Conservation (phyloP, 2,888 invertebrate genomes). For the Zele albiditarsus region DNA sequence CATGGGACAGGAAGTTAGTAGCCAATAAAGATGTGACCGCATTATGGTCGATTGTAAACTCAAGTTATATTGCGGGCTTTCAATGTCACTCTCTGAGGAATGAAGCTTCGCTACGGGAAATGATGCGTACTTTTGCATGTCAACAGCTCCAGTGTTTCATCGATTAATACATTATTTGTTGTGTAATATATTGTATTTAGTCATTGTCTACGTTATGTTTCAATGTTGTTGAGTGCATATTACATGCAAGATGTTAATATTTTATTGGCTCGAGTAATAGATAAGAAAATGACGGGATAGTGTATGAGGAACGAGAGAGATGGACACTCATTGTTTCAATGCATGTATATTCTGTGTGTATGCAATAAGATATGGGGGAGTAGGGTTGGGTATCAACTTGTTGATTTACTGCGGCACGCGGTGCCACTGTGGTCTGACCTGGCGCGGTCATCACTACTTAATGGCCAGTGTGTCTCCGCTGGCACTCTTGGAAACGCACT, state of each 20-base stretch:
- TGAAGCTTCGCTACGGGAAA: background rate
- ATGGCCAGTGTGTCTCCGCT: conserved; percentile 43
- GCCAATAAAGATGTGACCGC: conserved; percentile 62
- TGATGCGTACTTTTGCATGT: conserved; percentile 36
- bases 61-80: conserved; percentile 50
- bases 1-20: conserved; percentile 60
- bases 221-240: conserved; percentile 22
- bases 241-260: conserved; percentile 30
- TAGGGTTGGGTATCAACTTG: conserved; percentile 63
- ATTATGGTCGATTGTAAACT: conserved; percentile 57
- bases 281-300: background rate
- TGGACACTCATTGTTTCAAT: conserved; percentile 27
- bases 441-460: conserved; percentile 59
- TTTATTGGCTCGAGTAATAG: conserved; percentile 22
- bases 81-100: conserved; percentile 31
- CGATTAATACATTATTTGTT: conserved; percentile 59
- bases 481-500: conserved; percentile 24
- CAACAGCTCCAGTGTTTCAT: conserved; percentile 46
- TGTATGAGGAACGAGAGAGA: background rate
- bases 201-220: conserved; percentile 14
- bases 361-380: conserved; percentile 56
- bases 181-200: conserved; percentile 5
- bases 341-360: conserved; percentile 47
- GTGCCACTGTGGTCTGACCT: conserved; percentile 52
- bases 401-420: conserved; percentile 65